Evolutionary conservation across 2,797 vertebrate genomes (phyloP).

Genomic region (Vipera latastei): DNA sequence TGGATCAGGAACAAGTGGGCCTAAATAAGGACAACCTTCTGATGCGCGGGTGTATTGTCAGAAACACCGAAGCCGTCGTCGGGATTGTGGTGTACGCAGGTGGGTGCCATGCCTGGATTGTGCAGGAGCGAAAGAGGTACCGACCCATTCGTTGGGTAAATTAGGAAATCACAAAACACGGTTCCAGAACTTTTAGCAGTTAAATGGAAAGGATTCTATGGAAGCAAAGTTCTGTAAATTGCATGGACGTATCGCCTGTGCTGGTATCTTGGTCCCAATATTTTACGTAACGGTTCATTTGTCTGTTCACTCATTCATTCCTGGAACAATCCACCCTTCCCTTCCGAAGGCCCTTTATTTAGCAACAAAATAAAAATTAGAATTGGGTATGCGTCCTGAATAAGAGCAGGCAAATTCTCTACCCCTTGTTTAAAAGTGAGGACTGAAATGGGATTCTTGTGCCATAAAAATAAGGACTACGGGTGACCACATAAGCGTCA

Average conservation of each 20-base stretch:
- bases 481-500: no score
- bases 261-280: no score
- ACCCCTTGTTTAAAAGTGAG: no score
- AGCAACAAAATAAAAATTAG: background rate
- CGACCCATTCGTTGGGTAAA: background rate
- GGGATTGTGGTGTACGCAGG: conserved; percentile 96
- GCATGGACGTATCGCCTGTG: background rate
- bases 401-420: no score
- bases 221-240: background rate
- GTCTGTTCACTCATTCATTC: background rate
- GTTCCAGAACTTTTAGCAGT: background rate
- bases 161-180: background rate
- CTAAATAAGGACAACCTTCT: conserved; percentile 88
- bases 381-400: no score
- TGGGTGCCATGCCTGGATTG: conserved; percentile 44
- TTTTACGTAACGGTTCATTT: background rate
- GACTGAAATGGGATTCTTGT: no score
- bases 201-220: background rate
- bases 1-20: conserved; percentile 79
- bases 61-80: conserved; percentile 89
- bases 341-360: background rate
- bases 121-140: background rate
- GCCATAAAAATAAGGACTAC: no score
- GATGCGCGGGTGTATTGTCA: conserved; percentile 90
- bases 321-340: background rate